phyloP scores from a whole-genome alignment of 2,113 vertebrate species.

The Pholis gunnellus region DNA sequence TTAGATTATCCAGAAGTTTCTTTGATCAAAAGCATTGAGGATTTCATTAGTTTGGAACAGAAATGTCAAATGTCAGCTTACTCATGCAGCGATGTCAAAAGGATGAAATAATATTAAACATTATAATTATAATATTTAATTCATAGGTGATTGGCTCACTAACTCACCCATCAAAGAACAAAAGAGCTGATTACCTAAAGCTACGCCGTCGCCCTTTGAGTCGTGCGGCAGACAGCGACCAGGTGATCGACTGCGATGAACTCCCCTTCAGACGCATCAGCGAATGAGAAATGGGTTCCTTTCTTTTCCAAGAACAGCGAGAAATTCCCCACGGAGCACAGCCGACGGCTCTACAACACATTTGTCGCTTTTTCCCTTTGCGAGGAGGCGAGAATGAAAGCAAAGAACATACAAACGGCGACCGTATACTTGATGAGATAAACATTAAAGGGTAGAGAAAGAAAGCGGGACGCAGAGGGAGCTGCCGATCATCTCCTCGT shows the following conservation, averaged over 20 bases:
- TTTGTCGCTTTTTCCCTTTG: slow-evolving; percentile 34
- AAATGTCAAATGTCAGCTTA: background rate
- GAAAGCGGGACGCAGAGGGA: slow-evolving; percentile 5
- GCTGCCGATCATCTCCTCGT: slow-evolving; percentile 53
- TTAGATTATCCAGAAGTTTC: background rate
- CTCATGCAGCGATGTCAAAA: slow-evolving; percentile 3
- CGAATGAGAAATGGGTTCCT: slow-evolving; percentile 48
- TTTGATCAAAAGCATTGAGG: background rate
- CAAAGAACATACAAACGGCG: background rate
- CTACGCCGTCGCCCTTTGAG: slow-evolving; percentile 25
- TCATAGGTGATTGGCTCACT: background rate
- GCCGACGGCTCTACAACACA: slow-evolving; percentile 35
- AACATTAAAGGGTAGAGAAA: slow-evolving; percentile 48
- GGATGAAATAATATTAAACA: background rate
- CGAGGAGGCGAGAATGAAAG: background rate
- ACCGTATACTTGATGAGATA: slow-evolving; percentile 56
- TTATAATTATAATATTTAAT: slow-evolving; percentile 1
- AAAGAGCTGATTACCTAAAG: slow-evolving; percentile 38
- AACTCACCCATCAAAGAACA: slow-evolving; percentile 18
- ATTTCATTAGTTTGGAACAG: background rate
- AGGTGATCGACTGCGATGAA: slow-evolving; percentile 58
- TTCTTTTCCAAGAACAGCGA: slow-evolving; percentile 28
- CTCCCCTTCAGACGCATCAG: slow-evolving; percentile 29
- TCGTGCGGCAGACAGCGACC: slow-evolving; percentile 15
- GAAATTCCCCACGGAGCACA: slow-evolving; percentile 15